phyloP scores from a whole-genome alignment of 2,113 vertebrate species.

The Puffinus mauretanicus region DNA sequence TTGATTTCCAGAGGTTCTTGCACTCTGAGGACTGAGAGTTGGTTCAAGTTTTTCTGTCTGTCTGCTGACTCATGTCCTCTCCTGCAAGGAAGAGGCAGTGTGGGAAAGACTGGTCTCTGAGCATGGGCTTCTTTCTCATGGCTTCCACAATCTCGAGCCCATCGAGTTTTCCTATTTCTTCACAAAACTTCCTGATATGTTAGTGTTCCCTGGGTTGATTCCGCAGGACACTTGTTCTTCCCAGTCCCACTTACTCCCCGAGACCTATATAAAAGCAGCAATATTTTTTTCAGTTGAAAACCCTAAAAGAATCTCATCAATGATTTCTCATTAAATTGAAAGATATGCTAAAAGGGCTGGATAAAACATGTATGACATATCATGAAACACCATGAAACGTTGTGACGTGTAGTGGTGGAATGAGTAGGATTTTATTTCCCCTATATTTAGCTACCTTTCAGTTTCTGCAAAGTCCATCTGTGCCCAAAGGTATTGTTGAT shows the following conservation, averaged over 20 bases:
- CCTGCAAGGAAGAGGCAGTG: constrained; percentile 26
- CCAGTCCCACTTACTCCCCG: background rate
- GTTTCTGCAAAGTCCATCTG: background rate
- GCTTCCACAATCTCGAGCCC: background rate
- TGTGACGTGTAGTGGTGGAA: background rate
- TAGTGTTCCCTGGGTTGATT: background rate
- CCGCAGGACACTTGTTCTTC: background rate
- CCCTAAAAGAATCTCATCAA: background rate
- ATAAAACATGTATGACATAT: background rate
- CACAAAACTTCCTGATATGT: background rate
- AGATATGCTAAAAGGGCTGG: background rate
- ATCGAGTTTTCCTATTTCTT: background rate
- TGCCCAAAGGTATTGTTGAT: background rate
- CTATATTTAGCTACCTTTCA: background rate
- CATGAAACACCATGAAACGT: background rate
- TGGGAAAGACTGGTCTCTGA: background rate
- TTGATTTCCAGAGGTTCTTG: constrained; percentile 56
- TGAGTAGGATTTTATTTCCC: background rate
- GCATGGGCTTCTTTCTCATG: background rate
- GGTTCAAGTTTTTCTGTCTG: constrained; percentile 47
- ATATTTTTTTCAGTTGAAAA: background rate
- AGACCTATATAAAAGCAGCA: background rate
- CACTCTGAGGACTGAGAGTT: constrained; percentile 10
- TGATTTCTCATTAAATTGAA: constrained; percentile 5
- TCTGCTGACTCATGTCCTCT: constrained; percentile 50